phyloP scores from a whole-genome alignment of 2,113 vertebrate genomes.

The Oxyruncus cristatus region DNA sequence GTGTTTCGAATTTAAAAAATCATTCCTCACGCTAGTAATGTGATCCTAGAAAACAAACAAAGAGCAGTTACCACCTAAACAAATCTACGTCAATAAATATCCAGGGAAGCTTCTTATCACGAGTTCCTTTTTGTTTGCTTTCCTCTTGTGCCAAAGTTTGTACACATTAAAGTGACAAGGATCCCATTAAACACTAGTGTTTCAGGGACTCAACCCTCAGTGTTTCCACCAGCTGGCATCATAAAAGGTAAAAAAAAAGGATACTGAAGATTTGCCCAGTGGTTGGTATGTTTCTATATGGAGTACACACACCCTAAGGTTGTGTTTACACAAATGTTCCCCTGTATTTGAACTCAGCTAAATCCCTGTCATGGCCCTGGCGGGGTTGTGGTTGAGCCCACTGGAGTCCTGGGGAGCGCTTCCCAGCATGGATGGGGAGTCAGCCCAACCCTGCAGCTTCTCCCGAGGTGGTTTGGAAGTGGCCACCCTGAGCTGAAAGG shows the following conservation, averaged over 20 bases:
- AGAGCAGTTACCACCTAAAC: not conserved
- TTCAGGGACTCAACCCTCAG: not conserved
- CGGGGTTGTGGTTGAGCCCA: not conserved
- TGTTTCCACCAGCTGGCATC: not conserved
- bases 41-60: not conserved
- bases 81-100: not conserved
- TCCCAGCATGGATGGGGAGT: accelerated
- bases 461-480: not conserved
- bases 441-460: not conserved
- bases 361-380: accelerated
- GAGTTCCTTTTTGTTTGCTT: not conserved
- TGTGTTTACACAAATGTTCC: accelerated
- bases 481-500: not conserved
- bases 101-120: not conserved
- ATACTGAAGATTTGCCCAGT: not conserved
- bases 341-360: not conserved
- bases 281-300: accelerated
- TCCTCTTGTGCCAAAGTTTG: not conserved
- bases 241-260: not conserved
- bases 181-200: not conserved
- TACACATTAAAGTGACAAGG: not conserved
- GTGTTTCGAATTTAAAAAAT: not conserved
- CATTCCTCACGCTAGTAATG: not conserved
- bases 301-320: no score
- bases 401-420: not conserved